Base-by-base conservation (phyloP, 2,888 invertebrate species). In the Brachycybe producta region DNA sequence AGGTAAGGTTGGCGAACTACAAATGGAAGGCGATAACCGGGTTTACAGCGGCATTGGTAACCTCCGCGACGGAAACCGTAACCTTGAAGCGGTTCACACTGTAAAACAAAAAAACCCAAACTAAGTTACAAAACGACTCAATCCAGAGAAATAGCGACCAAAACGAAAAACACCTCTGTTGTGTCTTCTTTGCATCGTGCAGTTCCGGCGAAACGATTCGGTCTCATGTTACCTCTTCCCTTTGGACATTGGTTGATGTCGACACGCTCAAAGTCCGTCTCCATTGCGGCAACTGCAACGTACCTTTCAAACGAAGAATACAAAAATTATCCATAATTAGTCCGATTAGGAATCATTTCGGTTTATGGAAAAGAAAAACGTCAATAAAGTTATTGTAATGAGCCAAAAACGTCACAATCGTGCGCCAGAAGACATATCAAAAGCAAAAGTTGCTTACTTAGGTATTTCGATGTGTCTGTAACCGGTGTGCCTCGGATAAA, bases 171-270 rank as follows among this genome's bases (percentile, higher is more conserved):
- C 46, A 82, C 84, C 74, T 88, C 87, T 5, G 90, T 90, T 1
- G 87, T 87, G 62, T 84, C 83, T 58, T 78, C 76, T 73, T 91
- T 90, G 72, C 95, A 97, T 52, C 88, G 73, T 0, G 90, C 84
- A 0, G 92, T 92, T 55, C 84, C 82, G 2, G 80, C 82, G 72
- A 92, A 95, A 63, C 76, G 74, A 71, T 95, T 95, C 0, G 87
- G 85, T 28, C 80, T 79, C 57, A 76, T 80, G 64, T 95, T 95
- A 40, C 94, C 95, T 59, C 79, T 73, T 51, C 91, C 85, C 54
- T 72, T 71, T 0, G 94, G 92, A 74, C 95, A 97, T 62, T 94
- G 95, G 71, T 97, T 97, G 67, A 97, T 90, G 64, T 97, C 95
- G 66, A 97, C 84, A 62, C 92, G 75, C 58, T 95, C 91, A 67